Base-by-base conservation (phyloP, 2,113 vertebrate species). In the Tinamus guttatus region DNA sequence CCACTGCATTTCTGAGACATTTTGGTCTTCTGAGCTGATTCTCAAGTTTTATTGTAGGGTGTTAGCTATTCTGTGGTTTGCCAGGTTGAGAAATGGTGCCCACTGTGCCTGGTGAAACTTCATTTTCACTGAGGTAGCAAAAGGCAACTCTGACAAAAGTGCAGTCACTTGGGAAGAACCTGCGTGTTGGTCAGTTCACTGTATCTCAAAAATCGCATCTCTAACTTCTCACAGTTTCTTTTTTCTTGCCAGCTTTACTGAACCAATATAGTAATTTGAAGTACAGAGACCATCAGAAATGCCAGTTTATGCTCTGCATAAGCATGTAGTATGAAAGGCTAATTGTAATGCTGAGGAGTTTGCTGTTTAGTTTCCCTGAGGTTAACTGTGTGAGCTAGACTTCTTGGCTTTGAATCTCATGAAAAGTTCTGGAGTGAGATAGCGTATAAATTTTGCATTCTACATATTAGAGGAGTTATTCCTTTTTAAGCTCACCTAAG, bases 121-220 rank as follows among this genome's bases (percentile, higher is more conserved):
- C 17, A 25, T 75, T 90, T 77, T 70, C 0, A 0, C 14, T 47
- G 34, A 82, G 47, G 62, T 40, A 54, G 11, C 14, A 51, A 62
- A 45, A 85, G 3, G 3, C 0, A 0, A 79, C 49, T 69, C 1
- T 69, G n/a, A 45, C 21, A 2, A 60, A 45, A 56, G 4, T 38
- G 13, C 19, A n/a, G 67, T 81, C 38, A n/a, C 34, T 80, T 2
- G 9, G 41, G n/a, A 85, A 21, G 9, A 28, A 30, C 24, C 10
- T 77, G 3, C 51, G 7, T 81, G 36, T 76, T 73, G 22, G 9
- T 30, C 56, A 15, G 24, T 16, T 63, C 34, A 63, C 60, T 36
- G 13, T 13, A 45, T 78, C 22, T 73, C 24, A 73, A 30, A 68
- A 81, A 16, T 17, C 38, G 27, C 45, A 65, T 18, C 24, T 25